Percentiles rank a stretch among this genome's conserved stretches.
phyloP scores from a whole-genome alignment of 1,140 invertebrate genomes.

The Portunus trituberculatus region DNA sequence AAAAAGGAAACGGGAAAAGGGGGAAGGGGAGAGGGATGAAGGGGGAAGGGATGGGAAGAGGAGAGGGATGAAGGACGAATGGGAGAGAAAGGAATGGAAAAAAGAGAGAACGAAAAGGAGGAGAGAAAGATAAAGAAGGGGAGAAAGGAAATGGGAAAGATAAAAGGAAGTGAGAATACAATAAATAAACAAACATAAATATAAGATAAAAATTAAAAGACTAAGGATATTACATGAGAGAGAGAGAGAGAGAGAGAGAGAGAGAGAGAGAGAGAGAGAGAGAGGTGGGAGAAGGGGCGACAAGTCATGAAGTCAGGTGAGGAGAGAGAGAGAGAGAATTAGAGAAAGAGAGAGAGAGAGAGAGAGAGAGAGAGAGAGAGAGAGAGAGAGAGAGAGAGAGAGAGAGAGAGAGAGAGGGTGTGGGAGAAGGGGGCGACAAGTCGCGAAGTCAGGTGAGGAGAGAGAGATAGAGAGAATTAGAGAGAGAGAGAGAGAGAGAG shows the following conservation, averaged over 20 bases:
- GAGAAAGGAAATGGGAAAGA: background rate
- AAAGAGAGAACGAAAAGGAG: background rate
- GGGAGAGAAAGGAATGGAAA: background rate
- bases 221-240: background rate
- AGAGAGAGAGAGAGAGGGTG: background rate
- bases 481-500: background rate
- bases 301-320: background rate
- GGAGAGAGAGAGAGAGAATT: background rate
- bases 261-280: constrained; percentile 1
- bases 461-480: no score
- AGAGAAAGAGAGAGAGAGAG: background rate
- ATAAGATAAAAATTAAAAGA: no score
- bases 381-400: constrained; percentile 1
- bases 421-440: background rate
- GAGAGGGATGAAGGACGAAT: background rate
- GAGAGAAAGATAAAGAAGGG: background rate
- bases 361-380: no score
- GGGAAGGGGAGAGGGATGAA: no score
- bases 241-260: no score
- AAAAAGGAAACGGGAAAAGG: no score
- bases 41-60: background rate
- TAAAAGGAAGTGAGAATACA: no score
- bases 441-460: no score
- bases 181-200: no score
- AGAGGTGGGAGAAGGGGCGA: background rate